Evolutionary conservation across 2,888 invertebrate genomes (phyloP).

Genomic region (Poecilus cupreus): DNA sequence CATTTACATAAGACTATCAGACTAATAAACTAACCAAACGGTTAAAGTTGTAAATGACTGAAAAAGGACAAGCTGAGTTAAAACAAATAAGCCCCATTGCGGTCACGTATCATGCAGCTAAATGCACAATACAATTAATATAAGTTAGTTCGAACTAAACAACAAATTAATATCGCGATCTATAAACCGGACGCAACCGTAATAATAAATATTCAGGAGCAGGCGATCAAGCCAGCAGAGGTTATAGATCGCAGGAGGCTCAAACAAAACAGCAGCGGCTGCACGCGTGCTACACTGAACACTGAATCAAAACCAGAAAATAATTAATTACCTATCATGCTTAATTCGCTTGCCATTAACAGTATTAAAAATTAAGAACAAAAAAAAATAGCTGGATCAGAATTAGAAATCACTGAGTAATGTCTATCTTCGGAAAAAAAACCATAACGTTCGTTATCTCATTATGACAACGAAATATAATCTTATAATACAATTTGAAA

Average conservation of each 20-base stretch:
- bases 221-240: not conserved
- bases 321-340: constrained; percentile 2
- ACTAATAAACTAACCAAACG: too few relatives aligned
- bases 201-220: constrained; percentile 39
- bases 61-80: not conserved
- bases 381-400: too few relatives aligned
- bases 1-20: too few relatives aligned
- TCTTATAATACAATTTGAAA: too few relatives aligned
- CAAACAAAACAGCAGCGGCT: constrained; percentile 33
- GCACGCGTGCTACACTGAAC: not conserved
- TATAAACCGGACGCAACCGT: constrained; percentile 37
- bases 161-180: constrained; percentile 39
- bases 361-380: not conserved
- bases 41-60: constrained; percentile 13
- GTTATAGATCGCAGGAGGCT: constrained; percentile 3
- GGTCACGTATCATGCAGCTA: not conserved
- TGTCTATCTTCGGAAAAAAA: too few relatives aligned
- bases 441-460: too few relatives aligned
- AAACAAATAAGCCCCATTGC: not conserved
- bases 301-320: constrained; percentile 14
- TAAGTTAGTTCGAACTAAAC: constrained; percentile 35
- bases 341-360: not conserved
- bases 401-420: too few relatives aligned
- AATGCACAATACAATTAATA: constrained; percentile 43
- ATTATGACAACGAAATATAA: too few relatives aligned